Conservation (phyloP, 35 echinoderm and acorn worm genomes). For the Acanthaster planci region DNA sequence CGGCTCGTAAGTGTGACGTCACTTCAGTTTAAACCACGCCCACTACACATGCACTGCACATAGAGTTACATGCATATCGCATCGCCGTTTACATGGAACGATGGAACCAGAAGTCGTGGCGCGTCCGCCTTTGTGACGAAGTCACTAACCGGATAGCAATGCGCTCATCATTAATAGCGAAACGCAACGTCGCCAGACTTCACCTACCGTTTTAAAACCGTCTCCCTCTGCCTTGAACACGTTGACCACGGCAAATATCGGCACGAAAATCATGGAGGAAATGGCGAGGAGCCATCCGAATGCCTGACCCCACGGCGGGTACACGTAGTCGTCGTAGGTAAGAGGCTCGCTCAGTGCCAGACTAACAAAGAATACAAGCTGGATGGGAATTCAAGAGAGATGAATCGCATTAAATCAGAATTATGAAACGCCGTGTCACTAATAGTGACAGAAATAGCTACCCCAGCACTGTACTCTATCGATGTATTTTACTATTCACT, state of each 20-base stretch:
- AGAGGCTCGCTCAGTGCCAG: conserved; percentile 59
- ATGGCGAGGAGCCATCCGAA: conserved; percentile 68
- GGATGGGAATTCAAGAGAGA: not conserved
- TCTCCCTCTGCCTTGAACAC: conserved; percentile 50
- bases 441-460: too few relatives aligned
- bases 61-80: too few relatives aligned
- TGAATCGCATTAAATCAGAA: too few relatives aligned
- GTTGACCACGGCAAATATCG: conserved; percentile 58
- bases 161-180: not conserved
- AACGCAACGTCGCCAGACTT: too few relatives aligned
- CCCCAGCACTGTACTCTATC: too few relatives aligned
- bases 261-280: conserved; percentile 73
- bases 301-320: conserved; percentile 71
- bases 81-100: not conserved
- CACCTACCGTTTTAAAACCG: conserved; percentile 60
- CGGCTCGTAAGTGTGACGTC: too few relatives aligned
- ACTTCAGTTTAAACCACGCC: too few relatives aligned
- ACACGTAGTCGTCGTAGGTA: conserved; percentile 74
- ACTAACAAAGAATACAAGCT: conserved; percentile 80
- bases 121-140: not conserved
- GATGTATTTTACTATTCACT: too few relatives aligned
- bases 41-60: too few relatives aligned
- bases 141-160: not conserved
- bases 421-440: too few relatives aligned
- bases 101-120: too few relatives aligned